Conservation (phyloP, 2,797 vertebrate species). For the Takifugu rubripes region DNA sequence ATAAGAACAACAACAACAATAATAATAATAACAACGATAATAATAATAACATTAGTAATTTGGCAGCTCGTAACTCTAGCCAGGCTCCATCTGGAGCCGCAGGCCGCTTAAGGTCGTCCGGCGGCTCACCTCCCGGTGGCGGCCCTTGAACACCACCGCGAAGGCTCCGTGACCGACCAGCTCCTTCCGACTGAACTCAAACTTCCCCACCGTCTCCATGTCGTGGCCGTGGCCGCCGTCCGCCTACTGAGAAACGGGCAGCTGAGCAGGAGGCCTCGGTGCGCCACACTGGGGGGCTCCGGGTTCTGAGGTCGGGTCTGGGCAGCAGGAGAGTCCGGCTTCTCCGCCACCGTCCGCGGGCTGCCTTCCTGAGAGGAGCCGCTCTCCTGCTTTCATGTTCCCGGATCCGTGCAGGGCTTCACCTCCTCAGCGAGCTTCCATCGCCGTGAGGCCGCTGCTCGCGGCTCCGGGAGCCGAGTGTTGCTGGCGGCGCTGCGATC, state of each 20-base stretch:
- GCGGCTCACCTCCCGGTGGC: slow-evolving; percentile 85
- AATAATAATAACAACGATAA: no score
- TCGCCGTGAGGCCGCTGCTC: slow-evolving; percentile 28
- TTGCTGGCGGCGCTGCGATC: slow-evolving; percentile 13
- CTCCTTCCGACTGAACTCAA: slow-evolving; percentile 97
- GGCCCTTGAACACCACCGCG: slow-evolving; percentile 94
- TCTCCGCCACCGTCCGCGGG: slow-evolving; percentile 73
- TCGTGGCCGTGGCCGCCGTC: slow-evolving; percentile 7
- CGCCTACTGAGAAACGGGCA: slow-evolving; percentile 37
- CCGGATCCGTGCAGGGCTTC: slow-evolving; percentile 38
- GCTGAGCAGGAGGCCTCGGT: slow-evolving; percentile 45
- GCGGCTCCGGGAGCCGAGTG: neutral
- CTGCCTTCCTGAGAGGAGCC: slow-evolving; percentile 69
- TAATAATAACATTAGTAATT: neutral
- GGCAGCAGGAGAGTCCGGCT: slow-evolving; percentile 66
- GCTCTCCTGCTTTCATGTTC: slow-evolving; percentile 74
- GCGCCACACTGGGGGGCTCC: slow-evolving; percentile 41
- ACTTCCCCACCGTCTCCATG: slow-evolving; percentile 93
- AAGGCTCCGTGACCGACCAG: slow-evolving; percentile 96
- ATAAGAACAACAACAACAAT: no score
- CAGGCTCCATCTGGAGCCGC: neutral
- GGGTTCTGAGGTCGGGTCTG: slow-evolving; percentile 57
- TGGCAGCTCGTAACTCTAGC: neutral
- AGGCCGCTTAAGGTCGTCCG: slow-evolving; percentile 71
- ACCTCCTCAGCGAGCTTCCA: slow-evolving; percentile 35